A percentile compares a stretch with the other conserved stretches of the same genome.
phyloP scores from a whole-genome alignment of 2,113 vertebrate species.

The Leucosticte australis region DNA sequence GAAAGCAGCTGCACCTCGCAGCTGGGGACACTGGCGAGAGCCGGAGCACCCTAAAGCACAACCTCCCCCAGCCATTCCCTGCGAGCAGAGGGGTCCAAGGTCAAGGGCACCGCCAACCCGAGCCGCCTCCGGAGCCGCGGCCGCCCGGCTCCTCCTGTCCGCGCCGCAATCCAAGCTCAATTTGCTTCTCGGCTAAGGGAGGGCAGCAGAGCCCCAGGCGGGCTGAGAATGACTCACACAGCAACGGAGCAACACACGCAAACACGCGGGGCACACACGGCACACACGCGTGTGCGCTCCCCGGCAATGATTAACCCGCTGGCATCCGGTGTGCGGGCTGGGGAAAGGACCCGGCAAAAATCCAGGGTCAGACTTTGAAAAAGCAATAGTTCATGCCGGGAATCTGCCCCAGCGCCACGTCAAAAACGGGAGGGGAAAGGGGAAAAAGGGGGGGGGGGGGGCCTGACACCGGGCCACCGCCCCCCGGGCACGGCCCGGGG shows the following conservation, averaged over 20 bases:
- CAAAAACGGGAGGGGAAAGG: background rate
- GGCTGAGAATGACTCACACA: slow-evolving; percentile 40
- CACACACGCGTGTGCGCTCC: background rate
- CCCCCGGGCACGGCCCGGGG: no score
- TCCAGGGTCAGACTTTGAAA: background rate
- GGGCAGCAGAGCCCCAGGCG: background rate
- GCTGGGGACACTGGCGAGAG: background rate
- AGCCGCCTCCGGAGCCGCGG: accelerated
- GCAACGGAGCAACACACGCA: slow-evolving; percentile 34
- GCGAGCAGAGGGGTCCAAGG: background rate
- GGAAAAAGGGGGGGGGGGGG: accelerated
- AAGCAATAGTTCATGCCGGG: no score
- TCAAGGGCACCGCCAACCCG: background rate
- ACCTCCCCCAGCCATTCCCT: background rate
- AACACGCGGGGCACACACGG: background rate
- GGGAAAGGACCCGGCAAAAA: background rate
- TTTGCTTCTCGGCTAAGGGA: background rate
- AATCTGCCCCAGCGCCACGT: background rate
- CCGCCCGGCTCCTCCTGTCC: background rate
- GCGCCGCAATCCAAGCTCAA: background rate
- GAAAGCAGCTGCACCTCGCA: background rate
- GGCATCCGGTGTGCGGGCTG: background rate
- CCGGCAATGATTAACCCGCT: background rate
- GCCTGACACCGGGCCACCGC: no score
- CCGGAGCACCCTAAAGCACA: background rate